Percentiles rank a stretch among this genome's conserved stretches.
phyloP scores from a whole-genome alignment of 2,888 invertebrate species.

The Tuberolachnus salignus region DNA sequence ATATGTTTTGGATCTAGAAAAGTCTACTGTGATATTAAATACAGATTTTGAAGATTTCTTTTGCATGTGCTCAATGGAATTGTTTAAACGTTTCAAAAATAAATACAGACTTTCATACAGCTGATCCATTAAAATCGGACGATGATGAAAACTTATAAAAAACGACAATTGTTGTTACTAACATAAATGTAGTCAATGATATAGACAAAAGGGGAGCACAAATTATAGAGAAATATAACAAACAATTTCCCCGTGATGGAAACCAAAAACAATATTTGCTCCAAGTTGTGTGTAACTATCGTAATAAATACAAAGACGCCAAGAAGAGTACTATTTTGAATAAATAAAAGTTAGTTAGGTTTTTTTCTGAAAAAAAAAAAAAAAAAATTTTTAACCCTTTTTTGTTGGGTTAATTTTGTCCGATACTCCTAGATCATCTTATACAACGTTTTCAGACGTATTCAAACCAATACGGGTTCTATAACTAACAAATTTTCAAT shows the following conservation, averaged over 20 bases:
- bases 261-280: conserved; percentile 10
- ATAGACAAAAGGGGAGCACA: conserved; percentile 13
- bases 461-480: no score
- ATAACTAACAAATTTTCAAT: no score
- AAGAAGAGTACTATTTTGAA: conserved; percentile 10
- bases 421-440: conserved; percentile 5
- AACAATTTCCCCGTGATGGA: not conserved
- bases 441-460: not conserved
- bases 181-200: conserved; percentile 17
- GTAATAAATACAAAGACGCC: conserved; percentile 16
- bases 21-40: not conserved
- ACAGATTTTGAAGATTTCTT: not conserved
- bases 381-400: not conserved
- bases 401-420: conserved; percentile 14
- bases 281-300: not conserved
- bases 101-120: conserved; percentile 9
- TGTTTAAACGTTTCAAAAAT: conserved; percentile 13
- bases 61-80: not conserved
- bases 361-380: not conserved
- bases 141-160: conserved; percentile 4
- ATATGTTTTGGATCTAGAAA: not conserved
- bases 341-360: no score
- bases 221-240: conserved; percentile 13
- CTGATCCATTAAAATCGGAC: conserved; percentile 11
- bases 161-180: not conserved